Evolutionary conservation across 1,140 invertebrate species (phyloP), one percentile per base, ranked within the genome.

Genomic region (Drosophila erecta): DNA sequence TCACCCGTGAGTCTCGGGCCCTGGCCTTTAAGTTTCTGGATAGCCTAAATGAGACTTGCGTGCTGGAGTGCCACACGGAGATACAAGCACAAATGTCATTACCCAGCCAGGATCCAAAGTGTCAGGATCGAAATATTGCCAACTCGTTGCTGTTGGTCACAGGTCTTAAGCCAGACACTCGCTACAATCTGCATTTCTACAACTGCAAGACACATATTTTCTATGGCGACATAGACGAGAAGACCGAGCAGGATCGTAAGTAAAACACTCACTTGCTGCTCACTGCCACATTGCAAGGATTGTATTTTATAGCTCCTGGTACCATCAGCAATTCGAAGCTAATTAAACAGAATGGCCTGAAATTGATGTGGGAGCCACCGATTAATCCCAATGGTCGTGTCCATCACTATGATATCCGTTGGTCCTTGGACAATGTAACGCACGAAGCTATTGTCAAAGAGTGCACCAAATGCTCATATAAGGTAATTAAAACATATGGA

Each of bases 201-300:
- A 92, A 85, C 46, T 92, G 90, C 67, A 76, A 79, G 27, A 77
- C 84, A 3, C 81, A 76, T 8, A 80, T 90, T 10, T 91, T 91
- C 46, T 92, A 92, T 46, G 90, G 90, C 30, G 87, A 92, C 53
- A 64, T 83, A 12, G 86, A 91, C 62, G 90, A 90, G 3, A 56
- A 77, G 10, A 92, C 90, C 3, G 50, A 90, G 30, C 90, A 89
- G 15, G 90, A 92, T 76, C 90, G 90, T 91, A 87, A 90, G 90
- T 50, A 14, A 22, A 5, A 0, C 6, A 4, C 1, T 1, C 6
- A 15, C 27, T 14, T 11, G 2, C 2, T 15, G 6, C 7, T 10
- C 0, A 1, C 4, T 3, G 5, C 2, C 5, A 8, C 11, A 1
- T 0, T 11, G 5, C 37, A 20, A 38, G 1, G 0, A 17, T 44